Base-by-base conservation (phyloP, 2,797 vertebrate genomes). In the Petrocephalus schoutedeni region DNA sequence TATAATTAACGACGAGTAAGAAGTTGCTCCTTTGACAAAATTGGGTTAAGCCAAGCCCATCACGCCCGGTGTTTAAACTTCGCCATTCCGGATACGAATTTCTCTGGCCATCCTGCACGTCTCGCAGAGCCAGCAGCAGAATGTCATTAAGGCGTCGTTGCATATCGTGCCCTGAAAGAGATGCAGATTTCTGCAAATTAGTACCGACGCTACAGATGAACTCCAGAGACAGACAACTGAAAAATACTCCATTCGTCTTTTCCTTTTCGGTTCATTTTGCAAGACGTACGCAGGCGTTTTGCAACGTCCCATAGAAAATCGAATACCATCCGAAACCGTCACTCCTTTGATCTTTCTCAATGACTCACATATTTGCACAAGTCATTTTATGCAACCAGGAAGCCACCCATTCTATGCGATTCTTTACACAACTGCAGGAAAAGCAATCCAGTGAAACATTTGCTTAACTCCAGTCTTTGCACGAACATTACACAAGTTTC, bases 31-130 rank as follows among this genome's bases (percentile, higher is more conserved):
- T 19, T 19, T 49, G 45, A n/a, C 36, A 82, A 6, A 7, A 41
- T 74, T 57, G 16, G 56, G 56, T 14, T 57, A 57, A 57, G 56
- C 56, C 56, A 57, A 14, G 56, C 56, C 56, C 10, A 19, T 12
- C 7, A 85, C 9, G 36, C 74, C 74, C 23, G 5, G 8, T 54
- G 19, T 32, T 89, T 91, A 90, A 88, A 93, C 57, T 0, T 96
- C 95, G 90, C 95, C 95, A 88, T 94, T 96, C 90, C 94, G 94
- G 91, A 94, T 93, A 87, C 95, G 96, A 28, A 97, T 93, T 94
- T 97, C 97, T 89, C 96, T 92, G 0, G 95, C 93, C 97, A 97
- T 97, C 88, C 96, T 94, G 93, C 97, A 97, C 0, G 89, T 7
- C 87, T 97, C 97, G 85, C 92, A 96, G 0, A 89, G 2, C 87